Evolutionary conservation across 2,113 vertebrate species (phyloP).

Genomic region (Dromaius novaehollandiae): DNA sequence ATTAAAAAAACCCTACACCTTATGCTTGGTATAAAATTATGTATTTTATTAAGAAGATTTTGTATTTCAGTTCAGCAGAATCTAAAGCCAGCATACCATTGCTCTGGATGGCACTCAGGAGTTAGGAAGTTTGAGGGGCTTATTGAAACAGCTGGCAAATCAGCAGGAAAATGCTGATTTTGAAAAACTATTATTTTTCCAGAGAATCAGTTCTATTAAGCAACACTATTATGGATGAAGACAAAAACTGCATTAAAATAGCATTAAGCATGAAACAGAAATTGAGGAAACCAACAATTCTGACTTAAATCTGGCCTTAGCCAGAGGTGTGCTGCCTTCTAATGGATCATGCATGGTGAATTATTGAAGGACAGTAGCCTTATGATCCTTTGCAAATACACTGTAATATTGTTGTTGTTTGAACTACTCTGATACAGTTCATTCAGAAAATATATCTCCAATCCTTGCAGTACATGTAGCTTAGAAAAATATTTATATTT

Average conservation of each 20-base stretch:
- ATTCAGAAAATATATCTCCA: neutral
- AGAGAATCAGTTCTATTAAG: conserved; percentile 77
- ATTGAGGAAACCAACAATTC: conserved; percentile 60
- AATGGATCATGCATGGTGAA: neutral
- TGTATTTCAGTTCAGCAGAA: conserved; percentile 35
- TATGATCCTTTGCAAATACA: neutral
- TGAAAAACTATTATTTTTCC: conserved; percentile 74
- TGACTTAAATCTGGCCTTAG: conserved; percentile 58
- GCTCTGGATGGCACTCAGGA: conserved; percentile 35
- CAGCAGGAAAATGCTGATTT: conserved; percentile 76
- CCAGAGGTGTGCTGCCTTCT: neutral
- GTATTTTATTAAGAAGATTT: neutral
- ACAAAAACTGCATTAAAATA: conserved; percentile 74
- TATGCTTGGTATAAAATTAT: neutral
- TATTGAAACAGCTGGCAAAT: conserved; percentile 77
- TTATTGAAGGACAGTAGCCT: neutral
- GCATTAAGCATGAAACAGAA: conserved; percentile 68
- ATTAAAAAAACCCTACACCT: neutral
- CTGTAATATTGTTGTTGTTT: neutral
- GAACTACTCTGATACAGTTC: neutral
- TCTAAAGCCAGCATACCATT: conserved; percentile 46
- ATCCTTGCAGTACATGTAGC: neutral
- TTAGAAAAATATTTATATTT: neutral
- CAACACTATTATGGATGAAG: conserved; percentile 73
- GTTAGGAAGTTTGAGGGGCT: conserved; percentile 57